Base-by-base conservation (phyloP, 92 coral and sea anemone species). In the Parazoanthus atlanticus region DNA sequence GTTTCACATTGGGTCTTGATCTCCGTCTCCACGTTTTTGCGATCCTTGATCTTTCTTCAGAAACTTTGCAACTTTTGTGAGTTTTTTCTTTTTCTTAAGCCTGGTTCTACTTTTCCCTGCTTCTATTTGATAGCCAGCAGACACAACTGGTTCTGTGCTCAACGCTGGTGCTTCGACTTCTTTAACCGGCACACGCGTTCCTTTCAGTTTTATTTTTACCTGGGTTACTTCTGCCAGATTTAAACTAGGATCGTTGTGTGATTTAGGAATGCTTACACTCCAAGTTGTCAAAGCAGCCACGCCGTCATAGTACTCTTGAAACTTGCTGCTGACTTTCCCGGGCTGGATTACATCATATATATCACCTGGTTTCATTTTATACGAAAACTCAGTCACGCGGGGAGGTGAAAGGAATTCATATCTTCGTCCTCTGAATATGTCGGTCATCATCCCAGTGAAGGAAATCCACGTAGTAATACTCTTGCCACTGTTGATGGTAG, bases 231-330 rank as follows among this genome's bases (percentile, higher is more conserved):
- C 31, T 28, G 31, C 16, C 70, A 90, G 54, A 79, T 40, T 3
- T 76, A 90, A 81, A 65, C 84, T 86, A 43, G 54, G 79, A 67
- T 79, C 47, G 49, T 86, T 90, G 16, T 47, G 76, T 32, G 69
- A 13, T 11, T 49, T 70, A 26, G 93, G 90, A 54, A 90, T n/a
- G 75, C 16, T 31, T 43, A 90, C 82, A 72, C 38, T 90, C 90
- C 90, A 90, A 12, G 93, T 81, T 43, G 93, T 90, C 29, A 90
- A 36, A 29, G 93, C 93, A 52, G 93, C 90, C 21, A 90, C 26
- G 6, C 93, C 93, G n/a, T 90, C 93, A 52, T 86, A 90, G 83
- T 86, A 90, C 43, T 90, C 88, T 61, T 87, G 40, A 26, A 78
- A 90, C 38, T 81, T 86, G 67, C 25, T 80, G 86, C 81, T 75